Conservation (phyloP, 2,797 vertebrate species). For the Picus viridis region DNA sequence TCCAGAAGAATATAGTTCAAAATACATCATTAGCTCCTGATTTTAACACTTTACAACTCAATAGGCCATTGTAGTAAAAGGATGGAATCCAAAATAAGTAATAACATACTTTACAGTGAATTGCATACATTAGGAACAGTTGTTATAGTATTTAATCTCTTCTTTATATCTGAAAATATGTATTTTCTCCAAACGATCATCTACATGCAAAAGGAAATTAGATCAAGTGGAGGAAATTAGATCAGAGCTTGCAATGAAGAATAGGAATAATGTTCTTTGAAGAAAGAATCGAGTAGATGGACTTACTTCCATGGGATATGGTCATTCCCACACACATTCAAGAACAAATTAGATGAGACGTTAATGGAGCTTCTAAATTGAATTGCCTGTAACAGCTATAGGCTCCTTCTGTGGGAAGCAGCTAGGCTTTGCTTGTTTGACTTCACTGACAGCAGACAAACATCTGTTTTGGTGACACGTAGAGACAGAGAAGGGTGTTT, state of each 20-base stretch:
- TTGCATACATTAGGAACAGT: not conserved
- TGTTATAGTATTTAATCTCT: not conserved
- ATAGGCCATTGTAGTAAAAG: slow-evolving; percentile 20
- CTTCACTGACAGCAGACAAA: not conserved
- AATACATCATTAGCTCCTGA: slow-evolving; percentile 42
- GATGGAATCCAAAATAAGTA: not conserved
- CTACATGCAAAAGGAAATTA: not conserved
- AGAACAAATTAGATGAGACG: not conserved
- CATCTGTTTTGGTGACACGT: slow-evolving; percentile 5
- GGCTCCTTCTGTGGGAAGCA: not conserved
- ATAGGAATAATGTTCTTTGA: not conserved
- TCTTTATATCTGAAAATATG: slow-evolving; percentile 26
- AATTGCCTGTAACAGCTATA: slow-evolving; percentile 31
- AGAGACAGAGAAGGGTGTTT: not conserved
- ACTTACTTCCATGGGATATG: not conserved
- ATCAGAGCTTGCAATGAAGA: not conserved
- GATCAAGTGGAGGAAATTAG: slow-evolving; percentile 17
- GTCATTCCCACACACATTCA: not conserved
- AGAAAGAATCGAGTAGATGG: not conserved
- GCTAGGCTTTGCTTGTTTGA: not conserved
- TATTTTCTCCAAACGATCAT: slow-evolving; percentile 7
- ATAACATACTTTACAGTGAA: not conserved
- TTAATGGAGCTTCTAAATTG: slow-evolving; percentile 29
- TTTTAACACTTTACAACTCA: slow-evolving; percentile 25
- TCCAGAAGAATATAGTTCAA: not conserved